Percentiles rank a stretch among this genome's conserved stretches.
phyloP scores from a whole-genome alignment of 2,113 vertebrate species.

The Paedocypris sp. region DNA sequence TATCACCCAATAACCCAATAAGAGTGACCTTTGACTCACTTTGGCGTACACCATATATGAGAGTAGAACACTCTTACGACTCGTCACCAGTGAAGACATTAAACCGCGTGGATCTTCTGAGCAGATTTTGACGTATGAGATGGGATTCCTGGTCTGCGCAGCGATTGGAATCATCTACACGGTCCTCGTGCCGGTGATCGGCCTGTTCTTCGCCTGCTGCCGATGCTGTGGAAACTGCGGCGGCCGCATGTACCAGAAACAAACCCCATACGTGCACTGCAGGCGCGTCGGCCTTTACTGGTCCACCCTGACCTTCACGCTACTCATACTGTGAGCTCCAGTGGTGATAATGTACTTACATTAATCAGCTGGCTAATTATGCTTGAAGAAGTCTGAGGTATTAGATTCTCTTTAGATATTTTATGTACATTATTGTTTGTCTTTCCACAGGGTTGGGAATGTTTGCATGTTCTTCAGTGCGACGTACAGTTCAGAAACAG shows the following conservation, averaged over 20 bases:
- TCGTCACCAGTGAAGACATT: too few species aligned
- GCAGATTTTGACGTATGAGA: conserved; percentile 58
- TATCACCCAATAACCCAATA: too few species aligned
- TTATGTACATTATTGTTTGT: conserved; percentile 11
- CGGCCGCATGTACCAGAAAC: conserved; percentile 67
- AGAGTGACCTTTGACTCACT: too few species aligned
- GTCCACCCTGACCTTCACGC: conserved; percentile 48
- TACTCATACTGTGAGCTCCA: conserved; percentile 59
- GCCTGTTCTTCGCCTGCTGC: conserved; percentile 68
- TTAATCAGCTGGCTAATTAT: too few species aligned
- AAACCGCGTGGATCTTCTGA: too few species aligned
- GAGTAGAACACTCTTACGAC: too few species aligned
- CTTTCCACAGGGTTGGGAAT: conserved; percentile 63
- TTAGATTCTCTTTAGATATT: too few species aligned
- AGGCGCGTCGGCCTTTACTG: conserved; percentile 52
- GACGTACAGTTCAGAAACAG: conserved; percentile 39
- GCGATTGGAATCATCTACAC: conserved; percentile 66
- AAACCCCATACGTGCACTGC: conserved; percentile 44
- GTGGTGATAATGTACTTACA: too few species aligned
- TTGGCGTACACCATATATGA: too few species aligned
- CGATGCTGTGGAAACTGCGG: conserved; percentile 72
- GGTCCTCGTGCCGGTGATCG: conserved; percentile 63
- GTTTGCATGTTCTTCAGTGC: conserved; percentile 68
- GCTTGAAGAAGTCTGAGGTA: background rate
- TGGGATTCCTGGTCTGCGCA: conserved; percentile 64